phyloP scores from a whole-genome alignment of 2,888 invertebrate genomes.

The Hyposoter didymator region DNA sequence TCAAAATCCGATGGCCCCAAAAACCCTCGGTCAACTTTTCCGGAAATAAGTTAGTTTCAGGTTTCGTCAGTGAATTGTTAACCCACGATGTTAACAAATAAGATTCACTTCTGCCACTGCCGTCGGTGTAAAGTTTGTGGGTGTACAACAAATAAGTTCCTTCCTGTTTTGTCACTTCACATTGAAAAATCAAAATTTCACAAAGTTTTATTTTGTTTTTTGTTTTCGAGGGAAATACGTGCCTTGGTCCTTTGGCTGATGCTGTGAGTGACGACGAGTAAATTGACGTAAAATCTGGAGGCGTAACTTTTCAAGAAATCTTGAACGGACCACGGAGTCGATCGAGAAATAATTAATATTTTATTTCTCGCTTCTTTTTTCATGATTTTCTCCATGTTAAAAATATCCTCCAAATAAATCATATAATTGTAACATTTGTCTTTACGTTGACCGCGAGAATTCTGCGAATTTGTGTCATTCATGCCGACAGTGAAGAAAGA shows the following conservation, averaged over 20 bases:
- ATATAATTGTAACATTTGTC: conserved; percentile 88
- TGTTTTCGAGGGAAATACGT: conserved; percentile 48
- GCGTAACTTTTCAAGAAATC: conserved; percentile 88
- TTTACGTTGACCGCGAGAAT: conserved; percentile 6
- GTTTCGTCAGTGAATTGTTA: conserved; percentile 86
- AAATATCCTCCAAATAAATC: conserved; percentile 88
- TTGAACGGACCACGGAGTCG: conserved; percentile 91
- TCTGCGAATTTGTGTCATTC: conserved; percentile 8
- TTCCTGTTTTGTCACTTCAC: conserved; percentile 84
- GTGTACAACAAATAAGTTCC: conserved; percentile 90
- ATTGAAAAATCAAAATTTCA: no score
- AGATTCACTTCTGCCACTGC: conserved; percentile 89
- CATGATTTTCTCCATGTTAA: conserved; percentile 86
- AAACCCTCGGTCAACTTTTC: conserved; percentile 89
- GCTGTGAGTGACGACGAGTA: conserved; percentile 89
- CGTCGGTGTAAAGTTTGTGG: conserved; percentile 90
- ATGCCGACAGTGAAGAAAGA: conserved; percentile 39
- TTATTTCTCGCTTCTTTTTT: conserved; percentile 88
- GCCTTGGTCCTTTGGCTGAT: conserved; percentile 83
- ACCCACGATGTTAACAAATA: conserved; percentile 90
- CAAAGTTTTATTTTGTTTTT: background rate
- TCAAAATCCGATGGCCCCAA: conserved; percentile 90
- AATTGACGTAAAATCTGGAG: conserved; percentile 89
- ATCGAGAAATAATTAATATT: conserved; percentile 89
- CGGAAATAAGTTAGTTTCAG: conserved; percentile 89